phyloP scores from a whole-genome alignment of 92 coral and sea anemone genomes.

The Metridium senile region DNA sequence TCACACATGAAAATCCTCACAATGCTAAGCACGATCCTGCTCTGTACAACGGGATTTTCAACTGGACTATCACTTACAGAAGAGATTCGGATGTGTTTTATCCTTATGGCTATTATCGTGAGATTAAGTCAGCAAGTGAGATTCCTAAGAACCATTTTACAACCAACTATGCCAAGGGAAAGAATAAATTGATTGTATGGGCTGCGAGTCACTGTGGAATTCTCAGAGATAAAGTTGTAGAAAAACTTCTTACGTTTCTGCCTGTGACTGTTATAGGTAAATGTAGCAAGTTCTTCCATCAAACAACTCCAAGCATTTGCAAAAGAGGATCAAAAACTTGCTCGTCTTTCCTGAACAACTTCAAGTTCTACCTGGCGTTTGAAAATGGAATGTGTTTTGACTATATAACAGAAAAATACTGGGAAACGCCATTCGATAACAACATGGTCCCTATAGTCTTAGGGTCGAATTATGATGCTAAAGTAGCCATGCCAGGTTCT shows the following conservation, averaged over 20 bases:
- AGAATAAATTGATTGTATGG: slow-evolving; percentile 42
- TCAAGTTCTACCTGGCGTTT: slow-evolving; percentile 42
- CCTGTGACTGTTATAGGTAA: slow-evolving; percentile 32
- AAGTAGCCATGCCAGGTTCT: slow-evolving; percentile 51
- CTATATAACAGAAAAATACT: slow-evolving; percentile 51
- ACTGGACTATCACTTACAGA: not conserved
- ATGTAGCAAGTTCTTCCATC: slow-evolving; percentile 30
- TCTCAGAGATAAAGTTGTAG: slow-evolving; percentile 35
- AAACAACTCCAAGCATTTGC: slow-evolving; percentile 13
- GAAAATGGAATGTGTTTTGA: slow-evolving; percentile 47
- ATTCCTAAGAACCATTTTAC: not conserved
- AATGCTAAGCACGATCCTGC: not conserved
- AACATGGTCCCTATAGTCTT: slow-evolving; percentile 26
- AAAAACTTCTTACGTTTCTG: slow-evolving; percentile 15
- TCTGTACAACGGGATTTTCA: not conserved
- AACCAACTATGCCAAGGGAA: slow-evolving; percentile 39
- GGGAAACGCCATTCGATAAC: slow-evolving; percentile 33
- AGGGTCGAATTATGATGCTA: slow-evolving; percentile 22
- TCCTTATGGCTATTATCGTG: not conserved
- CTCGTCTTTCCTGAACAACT: not conserved
- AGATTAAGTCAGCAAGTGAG: not conserved
- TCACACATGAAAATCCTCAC: not conserved
- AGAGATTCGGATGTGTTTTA: not conserved
- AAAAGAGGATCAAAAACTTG: slow-evolving; percentile 26
- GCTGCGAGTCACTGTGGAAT: slow-evolving; percentile 41